Evolutionary conservation across 1,140 invertebrate species (phyloP).

Genomic region (Bombyx mori): ASM3026992v2 NC_085115.1:6111501-6112000

Average conservation of each 20-base stretch:
- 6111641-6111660: not conserved
- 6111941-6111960: no score
- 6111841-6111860: no score
- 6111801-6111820: constrained; percentile 12
- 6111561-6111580: not conserved
- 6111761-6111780: constrained; percentile 42
- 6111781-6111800: constrained; percentile 28
- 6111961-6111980: no score
- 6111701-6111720: constrained; percentile 33
- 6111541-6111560: not conserved
- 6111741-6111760: constrained; percentile 42
- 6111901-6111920: no score
- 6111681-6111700: constrained; percentile 30
- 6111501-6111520: constrained; percentile 38
- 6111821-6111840: no score
- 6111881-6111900: no score
- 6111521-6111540: not conserved
- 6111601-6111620: no score
- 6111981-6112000: no score
- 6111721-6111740: constrained; percentile 42
- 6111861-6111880: no score
- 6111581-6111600: no score
- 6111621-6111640: no score
- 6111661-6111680: constrained; percentile 21
- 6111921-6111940: no score